Conservation (phyloP, 2,888 invertebrate genomes). For the Thyatira batis region DNA sequence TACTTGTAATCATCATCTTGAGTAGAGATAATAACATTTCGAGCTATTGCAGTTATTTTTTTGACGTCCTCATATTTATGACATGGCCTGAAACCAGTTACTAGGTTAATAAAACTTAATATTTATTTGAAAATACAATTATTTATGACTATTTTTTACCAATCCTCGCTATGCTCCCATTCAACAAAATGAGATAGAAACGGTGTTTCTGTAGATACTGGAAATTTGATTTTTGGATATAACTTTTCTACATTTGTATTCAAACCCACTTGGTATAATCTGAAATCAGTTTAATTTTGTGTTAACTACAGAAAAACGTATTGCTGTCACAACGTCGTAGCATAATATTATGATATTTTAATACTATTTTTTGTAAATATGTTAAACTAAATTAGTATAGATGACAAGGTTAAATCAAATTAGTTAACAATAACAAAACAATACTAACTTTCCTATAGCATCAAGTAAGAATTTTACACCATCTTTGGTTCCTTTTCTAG, state of each 20-base stretch:
- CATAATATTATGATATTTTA: too few relatives aligned
- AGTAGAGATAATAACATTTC: conserved; percentile 45
- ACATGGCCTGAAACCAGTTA: conserved; percentile 38
- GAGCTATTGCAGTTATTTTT: conserved; percentile 26
- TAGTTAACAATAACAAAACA: background rate
- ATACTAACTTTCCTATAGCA: conserved; percentile 82
- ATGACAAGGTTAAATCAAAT: conserved; percentile 3
- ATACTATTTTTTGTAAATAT: too few relatives aligned
- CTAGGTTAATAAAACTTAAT: too few relatives aligned
- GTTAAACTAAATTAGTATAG: conserved; percentile 13
- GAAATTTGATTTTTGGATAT: conserved; percentile 87
- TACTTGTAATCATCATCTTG: conserved; percentile 54
- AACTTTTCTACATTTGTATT: conserved; percentile 86
- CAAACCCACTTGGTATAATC: conserved; percentile 87
- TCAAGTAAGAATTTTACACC: conserved; percentile 79
- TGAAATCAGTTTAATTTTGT: conserved; percentile 44
- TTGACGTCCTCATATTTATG: conserved; percentile 31
- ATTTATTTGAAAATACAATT: background rate
- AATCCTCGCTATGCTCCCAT: conserved; percentile 90
- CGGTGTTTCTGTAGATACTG: conserved; percentile 91
- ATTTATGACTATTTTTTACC: conserved; percentile 56
- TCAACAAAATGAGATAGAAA: conserved; percentile 88
- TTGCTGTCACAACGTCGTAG: too few relatives aligned
- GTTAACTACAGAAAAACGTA: too few relatives aligned
- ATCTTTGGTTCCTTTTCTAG: conserved; percentile 85